Percentiles rank a stretch among this genome's conserved stretches.
These are phyloP conservation scores for Odontesthes bonariensis DNA, from an alignment of 2,113 vertebrate genomes.

Conservation along the genomic window DNA sequence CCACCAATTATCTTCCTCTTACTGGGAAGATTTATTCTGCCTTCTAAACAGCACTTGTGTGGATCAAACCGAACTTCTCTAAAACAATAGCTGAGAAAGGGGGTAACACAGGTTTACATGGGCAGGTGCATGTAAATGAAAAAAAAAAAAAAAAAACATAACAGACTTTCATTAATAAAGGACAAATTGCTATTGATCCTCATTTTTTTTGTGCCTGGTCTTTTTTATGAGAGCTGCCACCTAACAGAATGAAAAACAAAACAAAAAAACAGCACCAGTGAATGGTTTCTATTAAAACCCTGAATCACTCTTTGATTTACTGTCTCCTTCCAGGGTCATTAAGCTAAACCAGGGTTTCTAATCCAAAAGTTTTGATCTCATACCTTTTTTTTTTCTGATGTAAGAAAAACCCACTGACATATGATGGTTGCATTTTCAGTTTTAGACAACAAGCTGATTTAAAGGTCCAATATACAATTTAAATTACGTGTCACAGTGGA, in stretches of 20 bases:
- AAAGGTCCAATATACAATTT: too few species aligned
- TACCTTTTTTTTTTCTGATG: neutral
- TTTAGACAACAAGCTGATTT: too few species aligned
- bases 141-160: slow-evolving; percentile 27
- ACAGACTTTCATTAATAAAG: slow-evolving; percentile 36
- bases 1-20: slow-evolving; percentile 75
- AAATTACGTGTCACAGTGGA: too few species aligned
- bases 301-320: neutral
- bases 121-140: slow-evolving; percentile 36
- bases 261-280: neutral
- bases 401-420: too few species aligned
- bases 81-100: slow-evolving; percentile 32
- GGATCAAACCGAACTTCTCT: slow-evolving; percentile 55
- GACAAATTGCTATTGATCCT: slow-evolving; percentile 31
- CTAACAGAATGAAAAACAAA: neutral
- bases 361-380: neutral
- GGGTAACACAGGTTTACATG: slow-evolving; percentile 7
- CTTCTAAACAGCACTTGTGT: slow-evolving; percentile 48
- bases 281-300: neutral
- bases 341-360: neutral
- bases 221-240: neutral
- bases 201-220: neutral
- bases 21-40: slow-evolving; percentile 67
- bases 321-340: slow-evolving; percentile 1
- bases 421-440: too few species aligned